Percentiles rank a stretch among this genome's conserved stretches.
Evolutionary conservation across 2,888 invertebrate species (phyloP).

Genomic region (Drosophila meridionalis): DNA sequence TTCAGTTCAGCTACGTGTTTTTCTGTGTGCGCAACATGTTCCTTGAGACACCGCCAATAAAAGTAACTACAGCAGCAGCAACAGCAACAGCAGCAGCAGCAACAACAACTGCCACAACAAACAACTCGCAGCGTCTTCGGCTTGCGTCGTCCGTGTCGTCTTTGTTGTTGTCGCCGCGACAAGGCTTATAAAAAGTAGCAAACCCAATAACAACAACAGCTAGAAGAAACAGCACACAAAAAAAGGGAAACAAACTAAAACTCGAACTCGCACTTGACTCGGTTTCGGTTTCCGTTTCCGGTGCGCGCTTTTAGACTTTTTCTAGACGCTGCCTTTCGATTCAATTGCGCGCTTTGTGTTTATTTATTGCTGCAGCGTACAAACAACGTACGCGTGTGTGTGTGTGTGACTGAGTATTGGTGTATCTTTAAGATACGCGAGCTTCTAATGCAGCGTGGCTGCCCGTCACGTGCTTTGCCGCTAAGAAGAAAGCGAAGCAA

Average conservation of each 20-base stretch:
- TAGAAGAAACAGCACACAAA: slow-evolving; percentile 21
- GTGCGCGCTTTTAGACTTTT: slow-evolving; percentile 69
- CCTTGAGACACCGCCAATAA: slow-evolving; percentile 73
- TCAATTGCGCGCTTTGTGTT: slow-evolving; percentile 55
- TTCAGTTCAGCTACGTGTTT: slow-evolving; percentile 73
- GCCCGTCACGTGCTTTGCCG: slow-evolving; percentile 54
- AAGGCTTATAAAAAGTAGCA: slow-evolving; percentile 64
- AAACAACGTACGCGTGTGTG: slow-evolving; percentile 27
- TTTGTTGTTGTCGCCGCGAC: slow-evolving; percentile 40
- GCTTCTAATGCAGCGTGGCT: slow-evolving; percentile 29
- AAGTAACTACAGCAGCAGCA: slow-evolving; percentile 56
- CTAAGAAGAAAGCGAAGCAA: slow-evolving; percentile 57
- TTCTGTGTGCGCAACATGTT: slow-evolving; percentile 80
- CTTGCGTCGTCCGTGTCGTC: slow-evolving; percentile 35
- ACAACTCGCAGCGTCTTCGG: slow-evolving; percentile 70
- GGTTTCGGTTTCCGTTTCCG: slow-evolving; percentile 68
- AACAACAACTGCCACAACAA: slow-evolving; percentile 37
- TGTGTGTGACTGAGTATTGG: slow-evolving; percentile 34
- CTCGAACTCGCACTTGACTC: slow-evolving; percentile 68
- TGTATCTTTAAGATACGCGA: slow-evolving; percentile 70
- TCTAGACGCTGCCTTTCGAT: slow-evolving; percentile 52
- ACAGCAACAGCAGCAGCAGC: slow-evolving; percentile 20
- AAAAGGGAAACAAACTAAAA: slow-evolving; percentile 27
- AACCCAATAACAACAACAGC: slow-evolving; percentile 32
- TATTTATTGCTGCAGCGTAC: slow-evolving; percentile 64